Evolutionary conservation across 2,888 invertebrate species (phyloP).

Genomic region (Sinhomidia bicolor): DNA sequence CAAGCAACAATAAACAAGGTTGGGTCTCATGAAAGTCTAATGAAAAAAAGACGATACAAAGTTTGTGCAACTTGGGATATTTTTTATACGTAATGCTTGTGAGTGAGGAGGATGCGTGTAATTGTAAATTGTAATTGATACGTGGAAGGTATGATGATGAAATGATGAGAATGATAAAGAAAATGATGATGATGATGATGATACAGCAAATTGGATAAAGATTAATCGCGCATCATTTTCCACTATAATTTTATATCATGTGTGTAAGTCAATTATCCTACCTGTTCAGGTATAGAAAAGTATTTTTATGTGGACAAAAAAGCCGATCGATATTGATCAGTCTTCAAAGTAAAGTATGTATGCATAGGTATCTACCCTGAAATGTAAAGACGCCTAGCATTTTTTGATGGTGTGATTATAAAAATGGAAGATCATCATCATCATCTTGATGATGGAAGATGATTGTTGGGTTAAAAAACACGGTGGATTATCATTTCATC

Average conservation of each 20-base stretch:
- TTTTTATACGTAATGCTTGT: conserved; percentile 15
- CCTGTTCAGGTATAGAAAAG: background rate
- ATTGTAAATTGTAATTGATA: conserved; percentile 29
- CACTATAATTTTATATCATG: conserved; percentile 17
- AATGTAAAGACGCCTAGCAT: too few relatives aligned
- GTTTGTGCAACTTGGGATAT: background rate
- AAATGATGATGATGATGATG: conserved; percentile 2
- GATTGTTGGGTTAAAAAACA: background rate
- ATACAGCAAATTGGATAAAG: conserved; percentile 37
- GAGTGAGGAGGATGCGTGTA: conserved; percentile 19
- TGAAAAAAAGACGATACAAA: background rate
- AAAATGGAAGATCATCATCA: background rate
- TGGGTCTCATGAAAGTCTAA: conserved; percentile 43
- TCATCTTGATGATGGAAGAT: conserved; percentile 8
- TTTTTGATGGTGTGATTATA: conserved; percentile 30
- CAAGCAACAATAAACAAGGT: conserved; percentile 39
- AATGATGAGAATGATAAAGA: too few relatives aligned
- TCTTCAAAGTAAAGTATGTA: background rate
- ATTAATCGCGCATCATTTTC: conserved; percentile 37
- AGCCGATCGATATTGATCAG: conserved; percentile 50
- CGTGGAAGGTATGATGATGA: conserved; percentile 13
- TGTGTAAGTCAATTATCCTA: conserved; percentile 12
- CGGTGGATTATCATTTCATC: background rate
- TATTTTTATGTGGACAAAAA: background rate
- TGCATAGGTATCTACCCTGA: background rate